phyloP scores from a whole-genome alignment of 2,797 vertebrate genomes.

The Tamandua tetradactyla region DNA sequence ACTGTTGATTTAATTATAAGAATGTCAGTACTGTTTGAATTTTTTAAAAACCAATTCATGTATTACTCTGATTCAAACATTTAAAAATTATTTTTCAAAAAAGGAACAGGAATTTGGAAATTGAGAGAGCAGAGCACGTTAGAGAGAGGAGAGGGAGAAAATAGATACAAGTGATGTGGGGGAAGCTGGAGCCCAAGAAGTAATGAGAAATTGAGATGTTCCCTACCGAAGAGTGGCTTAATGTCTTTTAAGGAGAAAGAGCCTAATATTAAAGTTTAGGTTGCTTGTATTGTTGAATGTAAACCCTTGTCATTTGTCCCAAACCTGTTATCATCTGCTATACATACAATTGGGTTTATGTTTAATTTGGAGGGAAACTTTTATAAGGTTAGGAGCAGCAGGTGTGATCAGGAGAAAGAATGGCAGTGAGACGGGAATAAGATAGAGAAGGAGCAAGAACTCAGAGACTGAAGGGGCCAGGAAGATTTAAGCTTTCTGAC shows the following conservation, averaged over 20 bases:
- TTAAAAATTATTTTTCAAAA: slow-evolving; percentile 19
- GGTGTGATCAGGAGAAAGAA: background rate
- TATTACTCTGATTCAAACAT: slow-evolving; percentile 30
- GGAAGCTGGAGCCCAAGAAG: background rate
- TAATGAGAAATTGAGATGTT: background rate
- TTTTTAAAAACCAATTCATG: slow-evolving; percentile 22
- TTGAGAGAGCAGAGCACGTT: background rate
- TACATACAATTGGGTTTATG: background rate
- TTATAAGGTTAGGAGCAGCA: background rate
- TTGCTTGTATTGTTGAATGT: background rate
- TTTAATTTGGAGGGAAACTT: background rate
- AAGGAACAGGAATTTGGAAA: slow-evolving; percentile 19
- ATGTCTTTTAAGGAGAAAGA: background rate
- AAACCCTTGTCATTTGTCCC: background rate
- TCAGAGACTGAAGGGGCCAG: background rate
- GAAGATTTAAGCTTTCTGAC: background rate
- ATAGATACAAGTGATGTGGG: background rate
- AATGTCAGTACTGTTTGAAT: slow-evolving; percentile 15
- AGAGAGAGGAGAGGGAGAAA: background rate
- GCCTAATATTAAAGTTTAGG: background rate
- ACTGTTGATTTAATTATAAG: slow-evolving; percentile 28
- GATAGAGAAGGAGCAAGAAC: background rate
- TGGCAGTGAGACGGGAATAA: background rate
- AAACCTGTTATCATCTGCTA: background rate
- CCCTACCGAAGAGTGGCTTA: background rate